Percentiles rank a stretch among this genome's conserved stretches.
These are phyloP conservation scores for Epinotia bilunana DNA, from an alignment of 2,888 invertebrate species.

Conservation along the genomic window DNA sequence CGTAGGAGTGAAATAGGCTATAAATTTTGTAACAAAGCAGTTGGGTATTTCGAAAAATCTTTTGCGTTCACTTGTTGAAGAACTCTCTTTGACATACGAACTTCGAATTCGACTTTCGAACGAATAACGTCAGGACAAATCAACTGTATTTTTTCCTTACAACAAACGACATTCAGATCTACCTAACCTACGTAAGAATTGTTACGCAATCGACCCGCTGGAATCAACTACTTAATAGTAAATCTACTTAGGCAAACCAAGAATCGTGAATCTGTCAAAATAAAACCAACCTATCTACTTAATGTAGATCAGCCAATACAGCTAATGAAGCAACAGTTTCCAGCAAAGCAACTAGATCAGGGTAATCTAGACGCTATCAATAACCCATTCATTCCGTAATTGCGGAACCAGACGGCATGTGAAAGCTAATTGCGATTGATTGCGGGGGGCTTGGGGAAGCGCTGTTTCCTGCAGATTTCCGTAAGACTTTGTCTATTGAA, in stretches of 20 bases:
- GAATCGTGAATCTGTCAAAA: neutral
- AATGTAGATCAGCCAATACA: neutral
- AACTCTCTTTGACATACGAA: no score
- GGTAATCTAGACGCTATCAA: constrained; percentile 37
- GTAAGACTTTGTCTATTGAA: constrained; percentile 12
- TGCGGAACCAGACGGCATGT: constrained; percentile 22
- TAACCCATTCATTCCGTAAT: constrained; percentile 33
- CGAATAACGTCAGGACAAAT: no score
- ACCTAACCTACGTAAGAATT: no score
- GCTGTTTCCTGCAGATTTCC: constrained; percentile 30
- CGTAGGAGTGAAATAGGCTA: no score
- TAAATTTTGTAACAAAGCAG: no score
- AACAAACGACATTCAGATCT: no score
- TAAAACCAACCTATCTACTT: neutral
- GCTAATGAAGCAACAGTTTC: constrained; percentile 21
- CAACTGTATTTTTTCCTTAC: no score
- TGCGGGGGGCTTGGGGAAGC: constrained; percentile 27
- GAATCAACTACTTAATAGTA: no score
- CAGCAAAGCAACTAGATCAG: constrained; percentile 25
- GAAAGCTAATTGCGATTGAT: constrained; percentile 41
- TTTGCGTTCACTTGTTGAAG: no score
- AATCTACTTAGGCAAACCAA: neutral
- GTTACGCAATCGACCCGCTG: no score
- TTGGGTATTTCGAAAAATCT: no score
- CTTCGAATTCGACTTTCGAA: no score